A percentile compares a stretch with the other conserved stretches of the same genome.
Conservation (phyloP, 2,888 invertebrate genomes). For the Diaperis boleti region DNA sequence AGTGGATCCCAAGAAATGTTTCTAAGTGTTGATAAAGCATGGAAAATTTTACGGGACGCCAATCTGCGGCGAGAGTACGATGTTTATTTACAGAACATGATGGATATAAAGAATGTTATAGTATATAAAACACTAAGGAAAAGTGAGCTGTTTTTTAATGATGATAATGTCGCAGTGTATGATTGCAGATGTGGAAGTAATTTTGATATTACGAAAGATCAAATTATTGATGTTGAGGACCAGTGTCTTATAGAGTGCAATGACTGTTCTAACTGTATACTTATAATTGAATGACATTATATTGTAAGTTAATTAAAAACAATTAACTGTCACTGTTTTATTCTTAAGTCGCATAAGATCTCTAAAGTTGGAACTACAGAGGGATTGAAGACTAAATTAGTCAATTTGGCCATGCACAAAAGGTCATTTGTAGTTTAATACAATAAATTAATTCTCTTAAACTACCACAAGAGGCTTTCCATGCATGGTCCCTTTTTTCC, state of each 20-base stretch:
- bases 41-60: slow-evolving; percentile 75
- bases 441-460: too few species aligned
- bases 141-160: slow-evolving; percentile 67
- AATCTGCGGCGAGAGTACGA: slow-evolving; percentile 75
- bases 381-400: too few species aligned
- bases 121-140: slow-evolving; percentile 72
- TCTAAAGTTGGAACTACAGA: too few species aligned
- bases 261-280: slow-evolving; percentile 80
- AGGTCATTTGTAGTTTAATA: too few species aligned
- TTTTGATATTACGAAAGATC: slow-evolving; percentile 67
- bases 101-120: slow-evolving; percentile 69
- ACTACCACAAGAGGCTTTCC: too few species aligned
- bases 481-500: too few species aligned
- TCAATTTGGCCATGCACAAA: too few species aligned
- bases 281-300: too few species aligned
- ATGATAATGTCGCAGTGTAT: slow-evolving; percentile 66
- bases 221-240: slow-evolving; percentile 59
- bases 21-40: slow-evolving; percentile 76
- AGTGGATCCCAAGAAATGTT: slow-evolving; percentile 60
- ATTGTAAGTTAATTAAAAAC: too few species aligned
- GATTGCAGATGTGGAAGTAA: slow-evolving; percentile 79
- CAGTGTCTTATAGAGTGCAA: slow-evolving; percentile 74
- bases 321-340: too few species aligned
- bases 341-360: too few species aligned
- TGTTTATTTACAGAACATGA: slow-evolving; percentile 61